These are phyloP conservation scores for Carcinoscorpius rotundicauda DNA, from an alignment of 1,140 invertebrate species.

Conservation along the genomic window DNA sequence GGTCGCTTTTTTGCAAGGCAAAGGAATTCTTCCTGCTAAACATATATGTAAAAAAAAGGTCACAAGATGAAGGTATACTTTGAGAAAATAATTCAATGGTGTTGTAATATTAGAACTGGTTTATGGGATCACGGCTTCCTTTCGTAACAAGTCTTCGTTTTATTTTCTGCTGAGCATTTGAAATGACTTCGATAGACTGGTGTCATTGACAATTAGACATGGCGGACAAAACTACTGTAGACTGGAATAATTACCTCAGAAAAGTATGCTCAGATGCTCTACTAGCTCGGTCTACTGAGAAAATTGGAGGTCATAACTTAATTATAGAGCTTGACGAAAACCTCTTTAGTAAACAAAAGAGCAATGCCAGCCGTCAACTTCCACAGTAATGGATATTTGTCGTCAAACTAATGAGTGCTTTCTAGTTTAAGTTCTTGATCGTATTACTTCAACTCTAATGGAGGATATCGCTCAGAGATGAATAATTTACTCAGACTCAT, in stretches of 20 bases:
- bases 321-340: conserved; percentile 10
- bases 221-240: conserved; percentile 1
- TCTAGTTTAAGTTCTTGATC: background rate
- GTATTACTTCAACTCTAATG: conserved; percentile 2
- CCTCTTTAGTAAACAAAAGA: conserved; percentile 10
- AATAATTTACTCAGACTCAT: no score
- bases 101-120: no score
- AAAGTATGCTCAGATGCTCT: conserved; percentile 7
- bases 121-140: no score
- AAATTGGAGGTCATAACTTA: conserved; percentile 9
- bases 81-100: no score
- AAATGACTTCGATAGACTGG: conserved; percentile 10
- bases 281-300: background rate
- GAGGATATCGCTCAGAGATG: background rate
- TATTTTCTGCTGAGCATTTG: conserved; percentile 6
- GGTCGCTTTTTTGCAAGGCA: no score
- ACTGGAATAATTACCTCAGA: conserved; percentile 8
- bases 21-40: no score
- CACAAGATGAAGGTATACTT: no score
- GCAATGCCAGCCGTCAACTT: conserved; percentile 1
- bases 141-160: conserved; percentile 6
- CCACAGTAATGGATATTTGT: conserved; percentile 10
- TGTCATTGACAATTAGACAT: conserved; percentile 7
- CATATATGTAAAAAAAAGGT: no score
- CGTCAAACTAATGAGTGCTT: conserved; percentile 8